Conservation (phyloP, 1,140 invertebrate genomes). For the Oncopeltus fasciatus region DNA sequence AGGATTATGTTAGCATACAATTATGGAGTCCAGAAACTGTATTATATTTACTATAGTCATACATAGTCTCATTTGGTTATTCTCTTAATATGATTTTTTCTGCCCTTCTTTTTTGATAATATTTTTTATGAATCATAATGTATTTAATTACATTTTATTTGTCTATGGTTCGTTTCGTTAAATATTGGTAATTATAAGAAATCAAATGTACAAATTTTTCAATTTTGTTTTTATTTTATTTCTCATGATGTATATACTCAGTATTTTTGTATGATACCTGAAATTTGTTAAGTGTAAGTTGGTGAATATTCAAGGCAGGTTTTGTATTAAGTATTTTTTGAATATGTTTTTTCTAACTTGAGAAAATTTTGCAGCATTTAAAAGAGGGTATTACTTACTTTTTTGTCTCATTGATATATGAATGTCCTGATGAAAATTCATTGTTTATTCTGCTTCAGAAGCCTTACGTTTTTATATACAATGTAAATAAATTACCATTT, state of each 20-base stretch:
- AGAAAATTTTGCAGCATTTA: neutral
- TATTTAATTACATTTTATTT: no score
- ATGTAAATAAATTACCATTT: neutral
- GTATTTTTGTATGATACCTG: conserved; percentile 4
- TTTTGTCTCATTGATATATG: neutral
- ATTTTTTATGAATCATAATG: no score
- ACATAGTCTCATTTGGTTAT: no score
- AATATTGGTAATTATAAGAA: neutral
- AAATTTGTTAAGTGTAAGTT: neutral
- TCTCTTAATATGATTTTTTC: no score
- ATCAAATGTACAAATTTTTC: neutral
- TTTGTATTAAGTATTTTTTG: conserved; percentile 1
- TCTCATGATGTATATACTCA: neutral
- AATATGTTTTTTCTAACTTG: neutral
- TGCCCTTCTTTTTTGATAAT: no score
- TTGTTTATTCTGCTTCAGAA: conserved; percentile 10
- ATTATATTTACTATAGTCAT: no score
- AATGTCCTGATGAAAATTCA: neutral
- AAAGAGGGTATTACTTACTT: neutral
- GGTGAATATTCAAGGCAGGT: neutral
- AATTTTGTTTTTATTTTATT: neutral
- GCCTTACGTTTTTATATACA: conserved; percentile 11
- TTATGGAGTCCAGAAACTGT: no score
- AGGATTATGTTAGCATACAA: no score
- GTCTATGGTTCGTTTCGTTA: neutral